Evolutionary conservation across 1,140 invertebrate genomes (phyloP), one percentile per base, ranked within the genome.

Genomic region (Carposina sasakii): DNA sequence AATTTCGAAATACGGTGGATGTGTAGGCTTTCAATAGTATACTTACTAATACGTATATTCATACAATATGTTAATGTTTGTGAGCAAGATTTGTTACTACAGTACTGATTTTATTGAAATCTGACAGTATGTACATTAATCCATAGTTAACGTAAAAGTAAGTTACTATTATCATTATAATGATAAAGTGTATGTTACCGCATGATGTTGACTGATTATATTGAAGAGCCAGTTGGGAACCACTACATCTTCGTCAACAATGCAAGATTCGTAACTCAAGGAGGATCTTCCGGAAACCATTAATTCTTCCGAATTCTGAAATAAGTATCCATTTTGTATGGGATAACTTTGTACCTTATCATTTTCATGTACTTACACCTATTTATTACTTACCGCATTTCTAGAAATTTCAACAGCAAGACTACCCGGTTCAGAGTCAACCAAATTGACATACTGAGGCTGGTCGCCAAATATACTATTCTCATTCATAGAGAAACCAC

Each of bases 181-280:
- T n/a, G n/a, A n/a, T n/a, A n/a, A n/a, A n/a, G n/a, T n/a, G n/a
- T n/a, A n/a, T n/a, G n/a, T n/a, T 59, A 72, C 72, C 31, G 70
- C 67, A 31, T 67, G 57, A 28, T 79, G 73, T 49, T 72, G 69
- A 39, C 56, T 82, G n/a, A 74, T 67, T 26, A 69, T 58, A 15
- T 69, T 60, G 46, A 77, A 83, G 15, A 83, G 53, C 79, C 79
- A 83, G 60, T 73, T 60, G 1, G 79, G 76, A 12, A 83, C 66
- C 22, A 68, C 47, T 1, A 60, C 26, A 17, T 83, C 79, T 13
- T 83, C 76, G 13, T 81, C 75, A 13, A 71, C 34, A 6, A 66
- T 45, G 47, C 76, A 79, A 1, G 79, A 76, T 42, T 67, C 70
- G 26, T 71, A 83, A 13, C 67, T 76, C 21, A 60, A 67, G 15